Percentiles rank a stretch among this genome's conserved stretches.
These are phyloP conservation scores for Clamator glandarius DNA, from an alignment of 2,797 vertebrate species.

Conservation along the genomic window DNA sequence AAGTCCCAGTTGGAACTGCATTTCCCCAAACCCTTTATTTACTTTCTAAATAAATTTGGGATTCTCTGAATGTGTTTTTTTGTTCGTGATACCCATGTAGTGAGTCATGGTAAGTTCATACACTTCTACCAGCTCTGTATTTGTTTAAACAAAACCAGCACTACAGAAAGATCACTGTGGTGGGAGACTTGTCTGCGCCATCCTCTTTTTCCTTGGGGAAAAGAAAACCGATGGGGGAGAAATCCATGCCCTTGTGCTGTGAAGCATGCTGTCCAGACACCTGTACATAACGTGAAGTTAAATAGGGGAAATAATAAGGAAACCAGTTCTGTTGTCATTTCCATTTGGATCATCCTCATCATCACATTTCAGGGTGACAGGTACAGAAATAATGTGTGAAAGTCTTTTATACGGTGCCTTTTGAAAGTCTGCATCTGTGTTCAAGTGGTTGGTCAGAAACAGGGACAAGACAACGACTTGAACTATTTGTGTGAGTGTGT, in stretches of 20 bases:
- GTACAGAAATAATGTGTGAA: conserved; percentile 73
- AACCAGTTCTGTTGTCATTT: conserved; percentile 66
- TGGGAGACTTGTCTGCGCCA: background rate
- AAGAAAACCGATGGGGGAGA: background rate
- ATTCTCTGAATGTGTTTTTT: background rate
- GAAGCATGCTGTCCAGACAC: conserved; percentile 57
- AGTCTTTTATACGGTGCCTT: background rate
- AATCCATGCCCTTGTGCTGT: conserved; percentile 27
- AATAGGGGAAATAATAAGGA: conserved; percentile 65
- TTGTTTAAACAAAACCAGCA: background rate
- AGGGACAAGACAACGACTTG: background rate
- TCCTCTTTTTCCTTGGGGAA: background rate
- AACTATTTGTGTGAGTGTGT: conserved; percentile 8
- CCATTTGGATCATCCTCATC: conserved; percentile 69
- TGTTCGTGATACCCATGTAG: background rate
- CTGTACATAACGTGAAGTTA: conserved; percentile 70
- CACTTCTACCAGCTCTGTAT: background rate
- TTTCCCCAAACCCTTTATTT: background rate
- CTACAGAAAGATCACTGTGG: background rate
- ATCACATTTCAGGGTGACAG: conserved; percentile 72
- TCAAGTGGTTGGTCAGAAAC: conserved; percentile 27
- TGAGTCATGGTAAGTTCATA: background rate
- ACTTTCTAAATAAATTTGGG: background rate
- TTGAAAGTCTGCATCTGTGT: conserved; percentile 65
- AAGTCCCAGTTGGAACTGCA: background rate